Evolutionary conservation across 2,888 invertebrate species (phyloP), one percentile per base, ranked within the genome.

Genomic region (Adelphocoris suturalis): DNA sequence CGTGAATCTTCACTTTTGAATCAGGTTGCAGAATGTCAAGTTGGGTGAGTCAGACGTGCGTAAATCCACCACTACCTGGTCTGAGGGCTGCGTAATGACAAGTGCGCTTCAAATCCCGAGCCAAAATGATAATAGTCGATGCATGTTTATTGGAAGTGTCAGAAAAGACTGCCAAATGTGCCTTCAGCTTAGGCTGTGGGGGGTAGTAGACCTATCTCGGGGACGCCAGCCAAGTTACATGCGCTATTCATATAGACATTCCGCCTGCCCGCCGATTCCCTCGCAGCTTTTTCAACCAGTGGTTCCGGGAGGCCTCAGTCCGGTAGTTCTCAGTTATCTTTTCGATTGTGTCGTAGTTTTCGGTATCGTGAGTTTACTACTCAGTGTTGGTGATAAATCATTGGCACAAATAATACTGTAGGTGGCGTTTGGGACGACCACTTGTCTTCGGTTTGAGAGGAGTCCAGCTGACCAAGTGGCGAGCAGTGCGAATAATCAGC

Each of bases 241-340:
- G 86, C 86, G 86, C 86, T 86, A 86, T 86, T 86, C 86, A 86
- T 86, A 86, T 75, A 82, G 37, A 68, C 19, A 68, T 68, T 23
- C 68, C 68, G 68, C 68, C 68, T 23, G 27, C 68, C 68, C 37
- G 37, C 2, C 37, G 37, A 37, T 37, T 37, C 37, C 27, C 12
- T 68, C 23, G 23, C 68, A 27, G 23, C 68, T 68, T 19, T 37
- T 78, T 14, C 46, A 12, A 37, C 46, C 78, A 47, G 37, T 47
- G 78, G 37, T 46, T 78, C 68, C 78, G 78, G 78, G 37, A 46
- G 78, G 46, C 78, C 78, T 46, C 78, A 16, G 78, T 78, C n/a
- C 78, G 68, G 68, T 23, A 27, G 68, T 68, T 68, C 68, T 23
- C 23, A 37, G 37, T 37, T 37, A 4, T 37, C 37, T 37, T 37